Percentiles rank a stretch among this genome's conserved stretches.
Conservation (phyloP, 35 echinoderm and acorn worm species). For the Amphiura filiformis region DNA sequence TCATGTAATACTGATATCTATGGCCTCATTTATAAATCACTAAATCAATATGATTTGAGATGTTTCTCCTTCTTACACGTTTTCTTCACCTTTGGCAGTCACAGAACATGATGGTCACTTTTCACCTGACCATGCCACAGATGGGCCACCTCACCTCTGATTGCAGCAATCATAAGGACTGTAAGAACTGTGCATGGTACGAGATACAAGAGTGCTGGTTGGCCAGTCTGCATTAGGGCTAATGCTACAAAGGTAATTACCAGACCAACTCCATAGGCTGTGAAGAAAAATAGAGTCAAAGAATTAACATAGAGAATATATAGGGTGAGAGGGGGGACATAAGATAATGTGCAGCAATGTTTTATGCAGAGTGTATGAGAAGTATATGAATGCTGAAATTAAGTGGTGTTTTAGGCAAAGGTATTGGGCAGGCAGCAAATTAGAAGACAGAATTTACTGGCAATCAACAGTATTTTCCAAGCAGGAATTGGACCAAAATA, state of each 20-base stretch:
- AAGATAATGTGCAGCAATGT: neutral
- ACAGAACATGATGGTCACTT: slow-evolving; percentile 4
- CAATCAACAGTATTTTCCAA: no score
- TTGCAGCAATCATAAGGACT: slow-evolving; percentile 31
- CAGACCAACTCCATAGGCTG: slow-evolving; percentile 78
- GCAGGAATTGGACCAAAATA: no score
- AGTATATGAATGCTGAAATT: neutral
- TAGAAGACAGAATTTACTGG: no score
- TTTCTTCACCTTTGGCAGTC: neutral
- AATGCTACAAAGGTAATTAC: slow-evolving; percentile 76
- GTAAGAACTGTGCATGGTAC: slow-evolving; percentile 81
- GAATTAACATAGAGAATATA: neutral
- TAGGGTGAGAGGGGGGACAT: neutral
- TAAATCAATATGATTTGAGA: no score
- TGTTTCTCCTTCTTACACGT: neutral
- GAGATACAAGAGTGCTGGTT: slow-evolving; percentile 94
- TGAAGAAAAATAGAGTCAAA: slow-evolving; percentile 19
- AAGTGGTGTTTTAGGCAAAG: no score
- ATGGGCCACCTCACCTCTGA: slow-evolving; percentile 56
- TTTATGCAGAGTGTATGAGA: neutral
- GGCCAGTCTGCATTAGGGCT: slow-evolving; percentile 77
- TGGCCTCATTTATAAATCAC: no score
- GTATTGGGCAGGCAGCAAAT: no score
- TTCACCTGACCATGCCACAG: slow-evolving; percentile 63
- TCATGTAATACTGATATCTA: no score